Evolutionary conservation across 2,113 vertebrate species (phyloP), one percentile per base, ranked within the genome.

Genomic region (Dromaius novaehollandiae): DNA sequence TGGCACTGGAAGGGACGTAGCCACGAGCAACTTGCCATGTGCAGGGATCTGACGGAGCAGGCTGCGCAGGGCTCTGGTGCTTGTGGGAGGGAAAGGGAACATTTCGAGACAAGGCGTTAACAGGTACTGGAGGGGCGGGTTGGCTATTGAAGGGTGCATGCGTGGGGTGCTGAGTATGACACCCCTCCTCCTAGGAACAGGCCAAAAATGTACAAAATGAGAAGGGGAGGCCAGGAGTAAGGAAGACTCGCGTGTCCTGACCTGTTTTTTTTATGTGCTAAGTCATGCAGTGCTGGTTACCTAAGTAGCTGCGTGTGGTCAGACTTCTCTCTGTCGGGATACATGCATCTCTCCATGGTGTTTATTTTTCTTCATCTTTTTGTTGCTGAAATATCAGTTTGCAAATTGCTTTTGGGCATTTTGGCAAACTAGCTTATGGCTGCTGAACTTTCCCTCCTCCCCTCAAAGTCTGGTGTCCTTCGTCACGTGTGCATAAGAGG

Each of bases 281-380:
- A 26, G 40, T 60, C 32, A 1, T 3, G 15, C 25, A 2, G 36
- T 13, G 64, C 32, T 86, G 84, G 46, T 58, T 48, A 32, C 80
- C 79, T 74, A 14, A 38, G 70, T 19, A 64, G 48, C 81, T 93
- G 19, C 3, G 70, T 44, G 89, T 60, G 71, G 79, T 56, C 86
- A 18, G 48, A 4, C 65, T 53, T 68, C 65, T 38, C 71, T 44
- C 2, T 0, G 73, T 13, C 50, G 34, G 20, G 44, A 16, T 48
- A 6, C 14, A 2, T 0, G 4, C 1, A 0, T 46, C 36, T 93
- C 73, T 38, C 30, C 8, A 0, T 25, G 32, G 32, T 63, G 28
- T 63, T 53, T 48, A 30, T 66, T 69, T 70, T 22, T 19, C 42
- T 56, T 40, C 3, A 0, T 65, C 80, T 61, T 68, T 79, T 77